Base-by-base conservation (phyloP, 2,888 invertebrate genomes). In the Carcina quercana region DNA sequence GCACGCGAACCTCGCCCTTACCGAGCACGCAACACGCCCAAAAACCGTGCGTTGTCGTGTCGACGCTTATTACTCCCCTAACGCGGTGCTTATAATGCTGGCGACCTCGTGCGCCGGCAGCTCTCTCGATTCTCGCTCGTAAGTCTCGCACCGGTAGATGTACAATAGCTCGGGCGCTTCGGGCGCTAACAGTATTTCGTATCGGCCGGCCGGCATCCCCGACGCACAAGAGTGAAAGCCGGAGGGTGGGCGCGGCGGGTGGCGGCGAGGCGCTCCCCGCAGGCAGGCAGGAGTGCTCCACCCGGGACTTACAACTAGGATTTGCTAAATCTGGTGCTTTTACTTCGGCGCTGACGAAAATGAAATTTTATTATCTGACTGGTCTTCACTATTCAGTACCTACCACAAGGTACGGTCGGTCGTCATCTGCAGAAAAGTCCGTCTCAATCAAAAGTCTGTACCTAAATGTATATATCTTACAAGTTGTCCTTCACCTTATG, bases 321-420 rank as follows among this genome's bases (percentile, higher is more conserved):
- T 80, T 79, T 79, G 73, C 68, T 73, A 76, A 79, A 79, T 78
- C 76, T 69, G 72, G 75, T 78, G 71, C 75, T 74, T 75, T 76
- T 63, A 61, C 56, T 53, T 43, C 37, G 59, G 44, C 28, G 52
- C 40, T 40, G 53, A 49, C 49, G 62, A 61, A 62, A 71, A 59
- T 62, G 54, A 46, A 53, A 54, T 47, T 45, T 47, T 43, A 25
- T 17, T 22, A 20, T 25, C 12, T 15, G 15, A 12, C 15, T 3
- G 13, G 7, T 5, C 7, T 4, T 17, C 17, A 17, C 4, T 28
- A 11, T 12, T 28, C 2, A 10, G 21, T 20, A 30, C 13, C 15
- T 13, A 8, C 15, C 11, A n/a, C n/a, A n/a, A n/a, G n/a, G n/a
- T n/a, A n/a, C n/a, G n/a, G n/a, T n/a, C n/a, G n/a, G n/a, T n/a